Conservation (phyloP, 2,888 invertebrate species). For the Pteria penguin region DNA sequence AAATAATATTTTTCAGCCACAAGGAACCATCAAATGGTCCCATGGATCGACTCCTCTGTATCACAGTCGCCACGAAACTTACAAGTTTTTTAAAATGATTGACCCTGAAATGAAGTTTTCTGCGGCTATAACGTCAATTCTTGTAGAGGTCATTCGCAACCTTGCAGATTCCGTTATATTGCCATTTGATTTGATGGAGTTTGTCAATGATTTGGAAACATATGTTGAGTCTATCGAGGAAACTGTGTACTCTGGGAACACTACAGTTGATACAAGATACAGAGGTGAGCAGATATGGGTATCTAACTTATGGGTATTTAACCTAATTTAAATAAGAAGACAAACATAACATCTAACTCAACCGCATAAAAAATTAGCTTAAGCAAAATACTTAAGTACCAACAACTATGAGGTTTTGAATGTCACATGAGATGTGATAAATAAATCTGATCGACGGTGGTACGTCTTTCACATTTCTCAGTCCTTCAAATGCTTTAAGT, state of each 20-base stretch:
- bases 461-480: too few relatives aligned
- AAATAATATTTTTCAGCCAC: too few relatives aligned
- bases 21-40: too few relatives aligned
- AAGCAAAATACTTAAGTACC: too few relatives aligned
- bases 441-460: too few relatives aligned
- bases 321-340: too few relatives aligned
- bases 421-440: too few relatives aligned
- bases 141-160: slow-evolving; percentile 1
- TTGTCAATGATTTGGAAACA: neutral
- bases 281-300: slow-evolving; percentile 5
- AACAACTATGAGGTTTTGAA: too few relatives aligned
- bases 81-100: slow-evolving; percentile 1
- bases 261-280: neutral
- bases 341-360: too few relatives aligned
- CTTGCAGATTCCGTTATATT: slow-evolving; percentile 20
- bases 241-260: neutral
- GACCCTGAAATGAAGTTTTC: slow-evolving; percentile 18
- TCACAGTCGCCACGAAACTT: slow-evolving; percentile 21
- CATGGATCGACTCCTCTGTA: slow-evolving; percentile 7
- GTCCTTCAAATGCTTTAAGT: too few relatives aligned
- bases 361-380: too few relatives aligned
- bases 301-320: too few relatives aligned
- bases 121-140: neutral
- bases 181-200: slow-evolving; percentile 8
- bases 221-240: neutral